phyloP scores from a whole-genome alignment of 2,113 vertebrate species.

The Gorsachius goisagi region DNA sequence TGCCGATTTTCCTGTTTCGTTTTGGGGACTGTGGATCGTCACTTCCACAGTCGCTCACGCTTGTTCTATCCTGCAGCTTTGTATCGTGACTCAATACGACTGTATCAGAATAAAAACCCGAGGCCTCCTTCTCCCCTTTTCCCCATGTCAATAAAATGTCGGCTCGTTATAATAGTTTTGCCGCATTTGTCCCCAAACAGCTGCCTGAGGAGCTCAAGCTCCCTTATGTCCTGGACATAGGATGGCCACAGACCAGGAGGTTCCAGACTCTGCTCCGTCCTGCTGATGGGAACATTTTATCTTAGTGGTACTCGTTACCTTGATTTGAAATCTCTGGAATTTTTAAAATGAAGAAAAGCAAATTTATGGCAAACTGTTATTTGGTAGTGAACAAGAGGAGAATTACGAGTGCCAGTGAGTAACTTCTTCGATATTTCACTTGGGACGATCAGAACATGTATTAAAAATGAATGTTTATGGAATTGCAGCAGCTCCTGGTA shows the following conservation, averaged over 20 bases:
- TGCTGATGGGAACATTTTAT: background rate
- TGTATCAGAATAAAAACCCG: background rate
- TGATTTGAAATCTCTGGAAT: background rate
- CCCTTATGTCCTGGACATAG: background rate
- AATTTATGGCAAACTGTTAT: background rate
- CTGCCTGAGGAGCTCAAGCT: background rate
- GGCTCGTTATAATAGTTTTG: background rate
- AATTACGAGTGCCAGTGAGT: background rate
- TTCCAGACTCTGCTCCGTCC: background rate
- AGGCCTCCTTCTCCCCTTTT: accelerated
- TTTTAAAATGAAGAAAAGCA: background rate
- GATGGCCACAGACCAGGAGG: background rate
- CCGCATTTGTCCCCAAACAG: background rate
- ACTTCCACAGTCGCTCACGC: background rate
- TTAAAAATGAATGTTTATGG: background rate
- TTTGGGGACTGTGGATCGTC: background rate
- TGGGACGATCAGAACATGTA: background rate
- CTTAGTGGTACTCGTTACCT: no score
- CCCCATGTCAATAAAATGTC: accelerated
- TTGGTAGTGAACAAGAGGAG: background rate
- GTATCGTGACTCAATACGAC: background rate
- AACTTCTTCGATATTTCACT: no score
- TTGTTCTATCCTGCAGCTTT: background rate
- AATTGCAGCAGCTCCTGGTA: no score
- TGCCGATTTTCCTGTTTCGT: background rate